A percentile compares a stretch with the other conserved stretches of the same genome.
phyloP scores from a whole-genome alignment of 2,797 vertebrate species.

The Oryzias dopingdopingensis region DNA sequence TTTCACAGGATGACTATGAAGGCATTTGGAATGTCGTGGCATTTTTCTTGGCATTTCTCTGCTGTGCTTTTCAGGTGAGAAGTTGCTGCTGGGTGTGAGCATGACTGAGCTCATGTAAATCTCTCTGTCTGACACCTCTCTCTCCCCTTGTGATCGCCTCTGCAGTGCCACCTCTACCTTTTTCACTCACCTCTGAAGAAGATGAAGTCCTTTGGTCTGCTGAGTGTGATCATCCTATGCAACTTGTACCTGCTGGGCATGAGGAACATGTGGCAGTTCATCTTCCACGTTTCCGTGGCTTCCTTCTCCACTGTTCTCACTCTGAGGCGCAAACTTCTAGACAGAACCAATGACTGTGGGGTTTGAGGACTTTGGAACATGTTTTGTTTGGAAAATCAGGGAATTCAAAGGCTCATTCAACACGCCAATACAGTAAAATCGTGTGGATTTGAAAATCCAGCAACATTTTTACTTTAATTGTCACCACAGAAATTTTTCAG shows the following conservation, averaged over 20 bases:
- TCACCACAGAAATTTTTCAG: slow-evolving; percentile 4
- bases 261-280: slow-evolving; percentile 89
- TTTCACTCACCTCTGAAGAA: slow-evolving; percentile 87
- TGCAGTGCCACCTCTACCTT: slow-evolving; percentile 92
- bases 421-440: neutral
- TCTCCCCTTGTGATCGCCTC: neutral
- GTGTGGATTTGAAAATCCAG: slow-evolving; percentile 11
- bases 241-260: slow-evolving; percentile 86
- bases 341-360: slow-evolving; percentile 82
- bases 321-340: slow-evolving; percentile 81
- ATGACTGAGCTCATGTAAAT: neutral
- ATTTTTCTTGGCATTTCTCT: slow-evolving; percentile 88
- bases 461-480: neutral
- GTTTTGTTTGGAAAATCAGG: slow-evolving; percentile 13
- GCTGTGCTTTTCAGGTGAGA: slow-evolving; percentile 88
- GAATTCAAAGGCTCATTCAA: neutral
- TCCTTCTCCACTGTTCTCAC: slow-evolving; percentile 85
- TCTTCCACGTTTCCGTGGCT: slow-evolving; percentile 89
- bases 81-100: neutral
- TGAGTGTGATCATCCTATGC: slow-evolving; percentile 82
- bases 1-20: slow-evolving; percentile 85
- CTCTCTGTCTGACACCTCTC: neutral
- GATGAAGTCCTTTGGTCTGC: slow-evolving; percentile 77
- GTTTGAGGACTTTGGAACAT: slow-evolving; percentile 75
- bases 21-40: slow-evolving; percentile 86